Evolutionary conservation across 2,888 invertebrate species (phyloP).

Genomic region (Dynastes maya): DNA sequence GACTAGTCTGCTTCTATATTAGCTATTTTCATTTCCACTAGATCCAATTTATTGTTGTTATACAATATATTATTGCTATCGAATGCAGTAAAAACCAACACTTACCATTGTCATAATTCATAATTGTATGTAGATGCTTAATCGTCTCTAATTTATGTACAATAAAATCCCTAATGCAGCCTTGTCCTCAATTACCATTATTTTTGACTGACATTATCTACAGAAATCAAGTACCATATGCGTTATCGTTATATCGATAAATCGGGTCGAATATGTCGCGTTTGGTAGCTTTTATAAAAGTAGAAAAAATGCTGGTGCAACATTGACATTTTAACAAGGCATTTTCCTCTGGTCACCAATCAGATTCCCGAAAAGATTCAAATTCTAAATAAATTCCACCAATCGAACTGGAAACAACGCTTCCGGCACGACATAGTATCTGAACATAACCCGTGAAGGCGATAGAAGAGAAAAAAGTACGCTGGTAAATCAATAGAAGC

Average conservation of each 20-base stretch:
- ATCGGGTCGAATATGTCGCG: background rate
- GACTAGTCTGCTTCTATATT: too few relatives aligned
- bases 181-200: conserved; percentile 20
- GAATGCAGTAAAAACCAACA: background rate
- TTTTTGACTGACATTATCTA: conserved; percentile 34
- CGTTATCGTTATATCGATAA: background rate
- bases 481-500: conserved; percentile 42
- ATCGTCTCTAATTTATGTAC: conserved; percentile 1
- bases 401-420: conserved; percentile 1
- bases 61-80: background rate
- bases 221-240: conserved; percentile 27
- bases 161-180: conserved; percentile 16
- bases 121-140: background rate
- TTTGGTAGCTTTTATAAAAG: background rate
- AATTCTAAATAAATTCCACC: background rate
- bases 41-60: too few relatives aligned
- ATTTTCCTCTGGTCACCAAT: background rate
- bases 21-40: too few relatives aligned
- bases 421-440: too few relatives aligned
- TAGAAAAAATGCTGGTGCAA: background rate
- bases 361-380: background rate
- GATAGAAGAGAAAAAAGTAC: conserved; percentile 13
- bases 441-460: background rate
- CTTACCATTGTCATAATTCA: background rate
- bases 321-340: too few relatives aligned